phyloP scores from a whole-genome alignment of 2,113 vertebrate genomes.

The Rhadina sibilatrix region DNA sequence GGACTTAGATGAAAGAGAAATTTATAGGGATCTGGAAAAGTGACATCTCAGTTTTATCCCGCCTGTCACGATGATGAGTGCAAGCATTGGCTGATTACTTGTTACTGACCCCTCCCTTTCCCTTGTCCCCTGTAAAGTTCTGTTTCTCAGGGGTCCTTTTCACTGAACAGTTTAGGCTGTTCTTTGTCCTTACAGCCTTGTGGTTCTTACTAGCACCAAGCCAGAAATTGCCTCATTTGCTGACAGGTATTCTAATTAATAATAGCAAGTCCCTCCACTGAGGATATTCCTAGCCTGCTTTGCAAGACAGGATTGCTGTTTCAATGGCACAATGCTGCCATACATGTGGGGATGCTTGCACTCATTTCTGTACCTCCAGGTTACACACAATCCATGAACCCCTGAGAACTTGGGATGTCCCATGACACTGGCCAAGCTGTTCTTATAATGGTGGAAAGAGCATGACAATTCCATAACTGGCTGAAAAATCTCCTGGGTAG shows the following conservation, averaged over 20 bases:
- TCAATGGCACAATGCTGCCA: neutral
- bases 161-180: neutral
- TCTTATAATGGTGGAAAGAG: neutral
- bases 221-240: neutral
- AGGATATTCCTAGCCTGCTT: slow-evolving; percentile 15
- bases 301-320: neutral
- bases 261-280: neutral
- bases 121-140: neutral
- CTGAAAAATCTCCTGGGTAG: neutral
- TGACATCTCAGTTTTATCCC: slow-evolving; percentile 28
- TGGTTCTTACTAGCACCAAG: neutral
- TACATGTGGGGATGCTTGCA: neutral
- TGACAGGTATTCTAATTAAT: slow-evolving; percentile 42
- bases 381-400: neutral
- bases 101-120: neutral
- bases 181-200: slow-evolving; percentile 22
- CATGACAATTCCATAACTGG: neutral
- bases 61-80: neutral
- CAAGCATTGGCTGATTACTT: neutral
- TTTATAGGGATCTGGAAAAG: slow-evolving; percentile 17
- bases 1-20: slow-evolving; percentile 32
- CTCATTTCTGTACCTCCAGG: neutral
- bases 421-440: accelerated
- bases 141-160: neutral
- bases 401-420: neutral